These are phyloP conservation scores for Muscina levida DNA, from an alignment of 2,888 invertebrate species.

Conservation along the genomic window DNA sequence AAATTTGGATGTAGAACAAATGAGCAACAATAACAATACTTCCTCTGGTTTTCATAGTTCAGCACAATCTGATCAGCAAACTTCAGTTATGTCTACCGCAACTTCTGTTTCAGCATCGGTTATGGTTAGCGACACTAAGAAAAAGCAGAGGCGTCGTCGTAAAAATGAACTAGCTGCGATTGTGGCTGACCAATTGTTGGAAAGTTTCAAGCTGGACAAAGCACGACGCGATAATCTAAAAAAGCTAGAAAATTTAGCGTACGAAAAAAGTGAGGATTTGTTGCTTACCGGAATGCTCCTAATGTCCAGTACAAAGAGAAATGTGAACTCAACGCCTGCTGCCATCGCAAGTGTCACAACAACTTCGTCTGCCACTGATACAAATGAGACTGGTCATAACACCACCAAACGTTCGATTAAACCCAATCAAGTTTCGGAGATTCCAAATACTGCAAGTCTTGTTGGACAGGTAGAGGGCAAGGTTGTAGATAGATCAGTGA, in stretches of 20 bases:
- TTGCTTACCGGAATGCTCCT: slow-evolving; percentile 78
- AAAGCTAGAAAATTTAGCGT: slow-evolving; percentile 78
- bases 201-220: slow-evolving; percentile 80
- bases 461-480: slow-evolving; percentile 33
- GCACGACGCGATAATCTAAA: slow-evolving; percentile 78
- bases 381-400: slow-evolving; percentile 45
- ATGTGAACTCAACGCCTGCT: slow-evolving; percentile 67
- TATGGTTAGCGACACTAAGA: slow-evolving; percentile 68
- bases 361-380: slow-evolving; percentile 49
- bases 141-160: slow-evolving; percentile 76
- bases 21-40: slow-evolving; percentile 74
- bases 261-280: slow-evolving; percentile 79
- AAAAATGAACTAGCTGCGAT: slow-evolving; percentile 79
- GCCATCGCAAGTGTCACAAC: slow-evolving; percentile 39
- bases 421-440: slow-evolving; percentile 45
- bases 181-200: slow-evolving; percentile 79
- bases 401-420: slow-evolving; percentile 52
- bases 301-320: slow-evolving; percentile 79
- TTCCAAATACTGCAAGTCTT: slow-evolving; percentile 40
- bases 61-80: slow-evolving; percentile 70
- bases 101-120: slow-evolving; percentile 45
- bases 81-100: slow-evolving; percentile 55
- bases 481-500: background rate
- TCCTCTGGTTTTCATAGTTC: slow-evolving; percentile 75
- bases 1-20: slow-evolving; percentile 70